Evolutionary conservation across 2,888 invertebrate genomes (phyloP), one percentile per base, ranked within the genome.

Genomic region (Priocnemis perturbator): DNA sequence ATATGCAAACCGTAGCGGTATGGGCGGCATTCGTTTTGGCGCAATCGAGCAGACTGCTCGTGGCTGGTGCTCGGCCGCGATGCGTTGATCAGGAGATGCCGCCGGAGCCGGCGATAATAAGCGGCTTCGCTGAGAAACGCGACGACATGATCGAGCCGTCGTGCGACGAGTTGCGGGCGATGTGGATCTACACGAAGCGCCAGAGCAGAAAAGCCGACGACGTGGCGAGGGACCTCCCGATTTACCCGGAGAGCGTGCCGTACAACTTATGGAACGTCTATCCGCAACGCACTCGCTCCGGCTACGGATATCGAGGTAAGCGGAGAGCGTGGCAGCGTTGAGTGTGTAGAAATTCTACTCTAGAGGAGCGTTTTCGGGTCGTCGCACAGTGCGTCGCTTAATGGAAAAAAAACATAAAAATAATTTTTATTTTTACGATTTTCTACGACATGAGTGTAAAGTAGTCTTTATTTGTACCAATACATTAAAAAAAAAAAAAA

Each of bases 101-200:
- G 21, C 45, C 60, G 62, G 76, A 67, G 50, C 55, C 64, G n/a
- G 67, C 71, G 68, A 75, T n/a, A 66, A 74, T 67, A 57, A 61
- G 61, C 53, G 73, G 72, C 48, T 56, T 79, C 53, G 67, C 58
- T 37, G 75, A 78, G 60, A 86, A 84, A 71, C 83, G 86, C 7
- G 74, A 81, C n/a, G 84, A 82, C 63, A 83, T 85, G 68, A 91
- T 92, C 45, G 97, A 97, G 85, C 97, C 97, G 0, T 93, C 93
- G 61, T 97, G 97, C 88, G 96, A 96, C 78, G 95, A 97, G 86
- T 91, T 97, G 59, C 93, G 96, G 70, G 95, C 95, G 11, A 97
- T 97, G 96, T 97, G 97, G 97, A 93, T 95, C 88, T 95, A 96
- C 90, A 96, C 96, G 17, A 96, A 96, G 89, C 90, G 97, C 69